Conservation (phyloP, 1,140 invertebrate genomes). For the Melipona quadrifasciata region DNA sequence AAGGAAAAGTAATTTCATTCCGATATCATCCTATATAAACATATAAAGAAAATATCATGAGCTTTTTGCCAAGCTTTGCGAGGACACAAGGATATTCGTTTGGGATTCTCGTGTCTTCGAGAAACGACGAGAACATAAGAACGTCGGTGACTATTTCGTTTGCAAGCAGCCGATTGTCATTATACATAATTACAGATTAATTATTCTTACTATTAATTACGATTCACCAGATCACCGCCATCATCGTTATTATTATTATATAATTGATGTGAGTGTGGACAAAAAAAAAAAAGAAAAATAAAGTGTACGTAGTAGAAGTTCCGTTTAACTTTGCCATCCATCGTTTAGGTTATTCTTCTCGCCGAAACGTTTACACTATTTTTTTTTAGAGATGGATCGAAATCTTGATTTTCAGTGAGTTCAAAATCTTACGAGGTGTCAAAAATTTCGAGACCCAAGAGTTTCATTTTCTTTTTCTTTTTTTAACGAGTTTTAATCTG, state of each 20-base stretch:
- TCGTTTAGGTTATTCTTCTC: constrained; percentile 17
- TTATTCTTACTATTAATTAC: constrained; percentile 66
- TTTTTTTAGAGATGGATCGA: background rate
- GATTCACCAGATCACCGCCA: constrained; percentile 58
- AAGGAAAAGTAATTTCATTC: constrained; percentile 41
- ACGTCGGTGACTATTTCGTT: constrained; percentile 62
- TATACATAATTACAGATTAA: constrained; percentile 61
- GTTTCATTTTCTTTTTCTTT: too few relatives aligned
- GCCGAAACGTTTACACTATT: background rate
- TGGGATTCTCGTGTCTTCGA: constrained; percentile 26
- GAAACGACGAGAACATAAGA: constrained; percentile 46
- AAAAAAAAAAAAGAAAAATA: constrained; percentile 60
- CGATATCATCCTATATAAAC: constrained; percentile 61
- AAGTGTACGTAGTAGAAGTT: constrained; percentile 70
- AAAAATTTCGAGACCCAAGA: too few relatives aligned
- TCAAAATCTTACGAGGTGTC: background rate
- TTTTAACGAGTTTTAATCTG: too few relatives aligned
- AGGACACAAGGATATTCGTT: constrained; percentile 15
- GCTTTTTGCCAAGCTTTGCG: constrained; percentile 64
- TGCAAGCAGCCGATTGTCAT: constrained; percentile 61
- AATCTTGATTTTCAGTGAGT: background rate
- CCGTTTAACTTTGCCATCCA: constrained; percentile 32
- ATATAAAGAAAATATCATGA: constrained; percentile 61
- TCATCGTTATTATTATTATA: constrained; percentile 70
- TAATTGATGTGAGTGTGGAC: constrained; percentile 75